These are phyloP conservation scores for Lasioglossum leucozonium DNA, from an alignment of 2,888 invertebrate species.

Conservation along the genomic window DNA sequence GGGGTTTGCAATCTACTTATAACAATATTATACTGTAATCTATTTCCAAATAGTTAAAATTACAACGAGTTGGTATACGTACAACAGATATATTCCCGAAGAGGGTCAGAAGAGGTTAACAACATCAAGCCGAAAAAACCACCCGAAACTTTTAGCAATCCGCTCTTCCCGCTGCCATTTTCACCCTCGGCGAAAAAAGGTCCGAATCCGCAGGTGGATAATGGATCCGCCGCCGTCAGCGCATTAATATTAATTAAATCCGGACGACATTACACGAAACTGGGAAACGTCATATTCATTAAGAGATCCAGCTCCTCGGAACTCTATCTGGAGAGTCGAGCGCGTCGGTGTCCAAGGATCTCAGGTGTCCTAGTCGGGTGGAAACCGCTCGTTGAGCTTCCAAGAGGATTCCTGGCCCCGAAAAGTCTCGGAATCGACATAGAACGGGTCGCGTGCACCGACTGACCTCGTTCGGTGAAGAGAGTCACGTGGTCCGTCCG, in stretches of 20 bases:
- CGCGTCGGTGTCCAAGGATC: background rate
- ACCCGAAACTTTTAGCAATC: background rate
- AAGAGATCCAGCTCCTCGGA: slow-evolving; percentile 1
- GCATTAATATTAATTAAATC: background rate
- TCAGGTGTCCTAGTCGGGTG: slow-evolving; percentile 32
- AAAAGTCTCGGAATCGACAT: slow-evolving; percentile 67
- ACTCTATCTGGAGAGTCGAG: background rate
- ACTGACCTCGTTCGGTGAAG: slow-evolving; percentile 63
- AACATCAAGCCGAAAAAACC: background rate
- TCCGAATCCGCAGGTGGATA: background rate
- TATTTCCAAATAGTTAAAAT: background rate
- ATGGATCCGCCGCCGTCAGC: background rate
- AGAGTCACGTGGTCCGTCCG: slow-evolving; percentile 66
- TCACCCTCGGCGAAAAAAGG: background rate
- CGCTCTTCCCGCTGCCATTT: background rate
- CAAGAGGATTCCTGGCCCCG: slow-evolving; percentile 24
- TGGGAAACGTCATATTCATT: background rate
- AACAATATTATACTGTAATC: background rate
- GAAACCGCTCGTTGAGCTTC: slow-evolving; percentile 32
- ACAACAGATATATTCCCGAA: background rate
- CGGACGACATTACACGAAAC: background rate
- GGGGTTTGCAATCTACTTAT: too few relatives aligned
- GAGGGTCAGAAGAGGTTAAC: background rate
- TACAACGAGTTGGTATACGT: background rate
- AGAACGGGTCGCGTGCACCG: slow-evolving; percentile 67